These are phyloP conservation scores for Scalopus aquaticus DNA, from an alignment of 2,113 vertebrate genomes.

Conservation along the genomic window DNA sequence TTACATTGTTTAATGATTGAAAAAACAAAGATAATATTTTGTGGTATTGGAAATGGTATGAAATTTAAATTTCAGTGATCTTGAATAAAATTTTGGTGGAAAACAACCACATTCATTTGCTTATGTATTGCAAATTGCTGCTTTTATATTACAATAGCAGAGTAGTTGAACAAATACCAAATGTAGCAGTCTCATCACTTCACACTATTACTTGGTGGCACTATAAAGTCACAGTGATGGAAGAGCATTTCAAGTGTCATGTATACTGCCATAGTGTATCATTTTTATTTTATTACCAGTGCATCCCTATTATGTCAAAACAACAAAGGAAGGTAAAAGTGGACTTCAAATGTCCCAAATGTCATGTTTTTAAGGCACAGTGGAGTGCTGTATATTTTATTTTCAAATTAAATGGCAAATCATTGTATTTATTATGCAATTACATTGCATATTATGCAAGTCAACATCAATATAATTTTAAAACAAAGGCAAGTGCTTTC, in stretches of 20 bases:
- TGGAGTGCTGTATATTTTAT: neutral
- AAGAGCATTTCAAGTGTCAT: neutral
- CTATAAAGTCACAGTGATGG: neutral
- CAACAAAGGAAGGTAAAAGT: neutral
- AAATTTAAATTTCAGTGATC: slow-evolving; percentile 13
- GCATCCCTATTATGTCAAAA: neutral
- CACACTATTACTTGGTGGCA: neutral
- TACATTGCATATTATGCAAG: neutral
- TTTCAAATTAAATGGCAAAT: neutral
- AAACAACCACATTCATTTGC: neutral
- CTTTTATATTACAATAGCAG: neutral
- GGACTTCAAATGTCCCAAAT: neutral
- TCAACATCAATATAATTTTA: neutral
- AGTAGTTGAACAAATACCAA: neutral
- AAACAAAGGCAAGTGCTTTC: neutral
- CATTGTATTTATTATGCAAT: neutral
- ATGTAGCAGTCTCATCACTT: neutral
- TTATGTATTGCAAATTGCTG: neutral
- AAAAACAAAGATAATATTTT: neutral
- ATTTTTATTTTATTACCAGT: slow-evolving; percentile 5
- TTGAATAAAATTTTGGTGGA: neutral
- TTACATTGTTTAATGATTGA: neutral
- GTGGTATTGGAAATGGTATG: neutral
- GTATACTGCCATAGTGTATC: neutral
- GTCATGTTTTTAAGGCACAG: neutral